phyloP scores from a whole-genome alignment of 2,113 vertebrate genomes.

The Malurus melanocephalus region DNA sequence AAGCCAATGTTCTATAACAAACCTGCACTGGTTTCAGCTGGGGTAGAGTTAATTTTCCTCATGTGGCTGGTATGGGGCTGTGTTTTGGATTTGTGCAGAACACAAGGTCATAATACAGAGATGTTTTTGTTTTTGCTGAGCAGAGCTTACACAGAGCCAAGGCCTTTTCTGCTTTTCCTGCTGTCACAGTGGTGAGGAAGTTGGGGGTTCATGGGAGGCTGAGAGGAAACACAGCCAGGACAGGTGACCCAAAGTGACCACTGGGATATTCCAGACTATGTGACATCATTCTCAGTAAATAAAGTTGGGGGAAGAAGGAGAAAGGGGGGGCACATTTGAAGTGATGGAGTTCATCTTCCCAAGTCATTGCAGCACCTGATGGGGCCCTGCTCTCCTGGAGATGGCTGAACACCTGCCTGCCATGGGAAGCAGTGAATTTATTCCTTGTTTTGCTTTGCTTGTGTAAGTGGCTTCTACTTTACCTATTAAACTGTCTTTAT shows the following conservation, averaged over 20 bases:
- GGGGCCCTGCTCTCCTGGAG: neutral
- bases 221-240: neutral
- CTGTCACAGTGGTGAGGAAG: neutral
- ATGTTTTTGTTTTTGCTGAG: neutral
- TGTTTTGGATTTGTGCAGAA: neutral
- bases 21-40: neutral
- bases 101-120: neutral
- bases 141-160: neutral
- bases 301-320: neutral
- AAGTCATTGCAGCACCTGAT: neutral
- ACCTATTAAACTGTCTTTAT: neutral
- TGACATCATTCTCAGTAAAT: neutral
- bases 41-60: neutral
- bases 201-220: accelerated
- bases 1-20: neutral
- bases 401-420: neutral
- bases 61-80: too few relatives aligned
- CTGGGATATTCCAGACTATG: neutral
- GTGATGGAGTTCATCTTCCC: neutral
- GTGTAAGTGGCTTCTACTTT: neutral
- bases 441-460: neutral
- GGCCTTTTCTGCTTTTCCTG: accelerated
- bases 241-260: neutral
- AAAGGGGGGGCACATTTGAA: accelerated
- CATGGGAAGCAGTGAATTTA: neutral